These are phyloP conservation scores for Cyprinodon brontotheroides DNA, from an alignment of 2,113 vertebrate species.

Conservation along the genomic window DNA sequence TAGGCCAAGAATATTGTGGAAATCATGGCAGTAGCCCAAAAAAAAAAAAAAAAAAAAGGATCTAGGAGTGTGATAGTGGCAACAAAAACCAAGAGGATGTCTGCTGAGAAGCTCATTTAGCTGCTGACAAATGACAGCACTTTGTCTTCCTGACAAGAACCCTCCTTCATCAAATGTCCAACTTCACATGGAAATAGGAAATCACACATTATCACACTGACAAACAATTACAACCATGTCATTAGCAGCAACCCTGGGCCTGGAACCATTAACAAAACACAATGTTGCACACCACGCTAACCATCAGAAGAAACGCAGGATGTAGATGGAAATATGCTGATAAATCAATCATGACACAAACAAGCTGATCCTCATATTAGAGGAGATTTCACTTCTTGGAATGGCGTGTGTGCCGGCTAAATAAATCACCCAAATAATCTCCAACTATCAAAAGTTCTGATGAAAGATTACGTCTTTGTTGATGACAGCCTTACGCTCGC, in stretches of 20 bases:
- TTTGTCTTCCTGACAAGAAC: slow-evolving; percentile 92
- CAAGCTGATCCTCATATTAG: slow-evolving; percentile 50
- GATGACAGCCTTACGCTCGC: slow-evolving; percentile 42
- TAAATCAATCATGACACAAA: slow-evolving; percentile 63
- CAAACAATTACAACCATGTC: slow-evolving; percentile 96
- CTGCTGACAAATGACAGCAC: slow-evolving; percentile 91
- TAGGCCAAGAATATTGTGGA: slow-evolving; percentile 7
- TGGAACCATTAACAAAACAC: slow-evolving; percentile 63
- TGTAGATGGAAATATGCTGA: slow-evolving; percentile 53
- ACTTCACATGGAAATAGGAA: slow-evolving; percentile 93
- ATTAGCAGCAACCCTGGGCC: slow-evolving; percentile 88
- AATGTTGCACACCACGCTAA: slow-evolving; percentile 59
- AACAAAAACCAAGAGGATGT: slow-evolving; percentile 67
- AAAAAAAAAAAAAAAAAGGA: slow-evolving; percentile 12
- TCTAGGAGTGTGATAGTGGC: slow-evolving; percentile 38
- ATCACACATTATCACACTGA: slow-evolving; percentile 89
- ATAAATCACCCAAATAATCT: slow-evolving; percentile 50
- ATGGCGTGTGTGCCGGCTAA: slow-evolving; percentile 27
- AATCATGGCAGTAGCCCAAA: slow-evolving; percentile 33
- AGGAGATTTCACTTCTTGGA: slow-evolving; percentile 27
- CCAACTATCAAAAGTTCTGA: slow-evolving; percentile 47
- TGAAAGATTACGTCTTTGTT: slow-evolving; percentile 54
- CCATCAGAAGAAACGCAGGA: slow-evolving; percentile 64
- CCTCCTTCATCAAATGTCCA: slow-evolving; percentile 94
- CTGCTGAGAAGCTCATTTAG: slow-evolving; percentile 90